Evolutionary conservation across 2,113 vertebrate species (phyloP).

Genomic region (Jacana jacana): DNA sequence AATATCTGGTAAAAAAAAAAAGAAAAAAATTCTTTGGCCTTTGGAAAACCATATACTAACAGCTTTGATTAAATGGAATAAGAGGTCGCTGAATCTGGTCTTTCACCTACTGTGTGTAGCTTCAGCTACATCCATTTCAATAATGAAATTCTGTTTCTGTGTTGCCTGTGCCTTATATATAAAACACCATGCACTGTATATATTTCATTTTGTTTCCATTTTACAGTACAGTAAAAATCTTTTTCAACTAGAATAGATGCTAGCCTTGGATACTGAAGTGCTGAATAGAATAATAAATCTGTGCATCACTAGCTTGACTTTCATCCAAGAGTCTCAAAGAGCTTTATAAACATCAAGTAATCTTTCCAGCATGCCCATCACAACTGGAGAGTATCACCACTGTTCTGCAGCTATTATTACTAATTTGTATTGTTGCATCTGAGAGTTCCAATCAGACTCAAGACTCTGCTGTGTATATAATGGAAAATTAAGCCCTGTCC

Average conservation of each 20-base stretch:
- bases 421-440: not conserved
- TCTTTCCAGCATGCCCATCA: constrained; percentile 14
- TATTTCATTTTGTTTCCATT: constrained; percentile 66
- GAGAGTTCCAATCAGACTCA: not conserved
- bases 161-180: constrained; percentile 31
- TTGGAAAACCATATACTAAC: constrained; percentile 45
- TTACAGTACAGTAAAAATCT: constrained; percentile 57
- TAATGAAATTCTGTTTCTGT: constrained; percentile 51
- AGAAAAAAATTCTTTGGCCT: constrained; percentile 12
- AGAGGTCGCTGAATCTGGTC: constrained; percentile 57
- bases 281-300: constrained; percentile 62
- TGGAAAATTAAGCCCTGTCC: not conserved
- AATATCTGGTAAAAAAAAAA: not conserved
- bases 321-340: constrained; percentile 44
- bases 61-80: constrained; percentile 54
- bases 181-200: constrained; percentile 30
- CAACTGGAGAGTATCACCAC: not conserved
- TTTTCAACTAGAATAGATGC: constrained; percentile 56
- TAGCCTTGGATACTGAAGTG: constrained; percentile 49
- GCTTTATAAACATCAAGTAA: constrained; percentile 59
- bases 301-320: constrained; percentile 35
- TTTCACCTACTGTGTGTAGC: constrained; percentile 42
- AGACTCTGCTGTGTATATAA: not conserved
- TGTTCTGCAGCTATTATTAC: not conserved
- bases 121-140: constrained; percentile 48